These are phyloP conservation scores for Oncopeltus fasciatus DNA, from an alignment of 1,140 invertebrate species.

Conservation along the genomic window DNA sequence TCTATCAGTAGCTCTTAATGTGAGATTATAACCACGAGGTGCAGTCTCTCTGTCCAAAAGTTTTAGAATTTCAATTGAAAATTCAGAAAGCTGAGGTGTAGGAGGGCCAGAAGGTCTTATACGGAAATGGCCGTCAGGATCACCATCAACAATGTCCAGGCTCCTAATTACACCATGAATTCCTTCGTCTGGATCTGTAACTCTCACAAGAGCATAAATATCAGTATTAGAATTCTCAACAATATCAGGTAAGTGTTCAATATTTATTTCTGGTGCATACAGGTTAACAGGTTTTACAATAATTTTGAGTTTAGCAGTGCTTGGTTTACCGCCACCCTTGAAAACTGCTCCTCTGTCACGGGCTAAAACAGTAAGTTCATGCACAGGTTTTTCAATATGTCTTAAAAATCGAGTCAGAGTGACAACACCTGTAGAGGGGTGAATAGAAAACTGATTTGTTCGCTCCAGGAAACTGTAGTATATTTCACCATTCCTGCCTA, in stretches of 20 bases:
- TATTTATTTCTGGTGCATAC: slow-evolving; percentile 65
- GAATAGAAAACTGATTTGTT: slow-evolving; percentile 74
- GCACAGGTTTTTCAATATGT: slow-evolving; percentile 45
- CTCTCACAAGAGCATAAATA: slow-evolving; percentile 78
- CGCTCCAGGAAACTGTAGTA: slow-evolving; percentile 86
- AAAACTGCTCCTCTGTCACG: slow-evolving; percentile 62
- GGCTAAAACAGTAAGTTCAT: slow-evolving; percentile 65
- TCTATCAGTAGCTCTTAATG: slow-evolving; percentile 65
- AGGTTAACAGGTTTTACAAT: slow-evolving; percentile 74
- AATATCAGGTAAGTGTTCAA: slow-evolving; percentile 63
- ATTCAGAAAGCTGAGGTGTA: slow-evolving; percentile 42
- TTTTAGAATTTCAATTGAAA: slow-evolving; percentile 59
- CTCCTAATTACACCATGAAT: slow-evolving; percentile 65
- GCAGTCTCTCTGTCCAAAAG: slow-evolving; percentile 59
- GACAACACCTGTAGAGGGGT: slow-evolving; percentile 80
- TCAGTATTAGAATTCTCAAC: slow-evolving; percentile 70
- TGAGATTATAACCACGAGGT: slow-evolving; percentile 70
- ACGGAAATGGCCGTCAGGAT: slow-evolving; percentile 73
- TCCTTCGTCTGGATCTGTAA: slow-evolving; percentile 66
- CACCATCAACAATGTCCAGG: slow-evolving; percentile 77
- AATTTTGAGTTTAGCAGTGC: slow-evolving; percentile 58
- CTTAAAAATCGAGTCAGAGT: slow-evolving; percentile 64
- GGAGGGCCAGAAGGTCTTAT: slow-evolving; percentile 36
- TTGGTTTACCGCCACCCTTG: slow-evolving; percentile 42
- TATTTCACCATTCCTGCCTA: slow-evolving; percentile 86